phyloP scores from a whole-genome alignment of 2,113 vertebrate species.

The Clupea harengus region DNA sequence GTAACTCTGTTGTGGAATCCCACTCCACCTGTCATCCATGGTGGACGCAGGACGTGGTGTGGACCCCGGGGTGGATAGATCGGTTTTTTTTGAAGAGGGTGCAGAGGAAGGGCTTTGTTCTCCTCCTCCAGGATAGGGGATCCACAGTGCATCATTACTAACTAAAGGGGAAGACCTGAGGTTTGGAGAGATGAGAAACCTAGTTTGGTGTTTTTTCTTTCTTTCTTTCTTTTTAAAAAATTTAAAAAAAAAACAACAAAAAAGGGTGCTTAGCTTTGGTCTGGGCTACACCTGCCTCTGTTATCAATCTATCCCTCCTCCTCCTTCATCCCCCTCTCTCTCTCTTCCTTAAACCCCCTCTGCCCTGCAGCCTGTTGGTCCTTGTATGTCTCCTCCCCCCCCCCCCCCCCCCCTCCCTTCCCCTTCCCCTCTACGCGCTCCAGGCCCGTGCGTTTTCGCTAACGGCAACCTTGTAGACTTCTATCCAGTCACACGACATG shows the following conservation, averaged over 20 bases:
- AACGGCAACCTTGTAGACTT: conserved; percentile 53
- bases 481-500: conserved; percentile 48
- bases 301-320: conserved; percentile 11
- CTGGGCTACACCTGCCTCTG: neutral
- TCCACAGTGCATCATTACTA: neutral
- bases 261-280: conserved; percentile 11
- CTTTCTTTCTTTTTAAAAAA: conserved; percentile 29
- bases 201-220: conserved; percentile 40
- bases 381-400: neutral
- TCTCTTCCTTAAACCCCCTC: conserved; percentile 23
- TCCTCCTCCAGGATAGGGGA: neutral
- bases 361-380: conserved; percentile 11
- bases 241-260: neutral
- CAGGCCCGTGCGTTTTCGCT: conserved; percentile 32
- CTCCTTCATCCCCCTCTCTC: conserved; percentile 18
- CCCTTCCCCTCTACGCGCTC: conserved; percentile 23
- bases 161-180: neutral
- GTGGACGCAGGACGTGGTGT: neutral
- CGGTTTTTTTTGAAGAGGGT: neutral
- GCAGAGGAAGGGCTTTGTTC: neutral
- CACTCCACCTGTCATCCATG: neutral
- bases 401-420: conserved; percentile 8
- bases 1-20: neutral
- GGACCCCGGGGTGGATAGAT: neutral
- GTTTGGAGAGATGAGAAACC: neutral